phyloP scores from a whole-genome alignment of 2,797 vertebrate species.

The Ara ararauna region DNA sequence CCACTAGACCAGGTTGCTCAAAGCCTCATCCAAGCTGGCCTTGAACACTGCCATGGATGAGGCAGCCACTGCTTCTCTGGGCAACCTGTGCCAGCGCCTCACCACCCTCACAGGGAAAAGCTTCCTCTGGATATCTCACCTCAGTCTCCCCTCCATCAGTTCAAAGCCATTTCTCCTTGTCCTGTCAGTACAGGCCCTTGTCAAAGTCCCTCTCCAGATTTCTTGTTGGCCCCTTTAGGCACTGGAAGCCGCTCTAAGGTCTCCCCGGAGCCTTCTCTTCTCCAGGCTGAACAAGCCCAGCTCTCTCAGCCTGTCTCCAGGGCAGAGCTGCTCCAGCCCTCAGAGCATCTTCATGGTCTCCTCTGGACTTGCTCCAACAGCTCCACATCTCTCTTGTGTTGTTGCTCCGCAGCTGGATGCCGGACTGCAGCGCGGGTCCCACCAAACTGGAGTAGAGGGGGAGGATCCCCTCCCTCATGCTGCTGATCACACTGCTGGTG shows the following conservation, averaged over 20 bases:
- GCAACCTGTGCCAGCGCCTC: neutral
- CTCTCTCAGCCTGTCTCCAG: neutral
- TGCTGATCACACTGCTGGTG: neutral
- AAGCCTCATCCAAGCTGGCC: no score
- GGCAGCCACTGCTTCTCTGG: neutral
- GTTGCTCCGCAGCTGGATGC: neutral
- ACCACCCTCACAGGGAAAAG: neutral
- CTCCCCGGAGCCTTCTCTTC: neutral
- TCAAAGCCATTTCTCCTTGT: neutral
- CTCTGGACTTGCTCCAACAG: neutral
- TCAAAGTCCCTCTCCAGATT: neutral
- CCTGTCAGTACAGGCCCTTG: neutral
- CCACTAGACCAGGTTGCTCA: neutral
- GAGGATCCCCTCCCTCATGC: neutral
- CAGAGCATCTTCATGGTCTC: neutral
- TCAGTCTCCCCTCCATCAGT: neutral
- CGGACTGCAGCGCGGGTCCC: neutral
- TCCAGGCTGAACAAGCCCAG: neutral
- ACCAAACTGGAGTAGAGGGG: neutral
- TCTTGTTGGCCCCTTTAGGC: neutral
- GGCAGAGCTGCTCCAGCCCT: neutral
- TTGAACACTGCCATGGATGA: neutral
- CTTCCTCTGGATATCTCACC: neutral
- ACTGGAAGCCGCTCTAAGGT: neutral
- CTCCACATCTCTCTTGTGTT: neutral